These are phyloP conservation scores for Pocillopora grandis DNA, from an alignment of 92 coral and sea anemone species.

Conservation along the genomic window DNA sequence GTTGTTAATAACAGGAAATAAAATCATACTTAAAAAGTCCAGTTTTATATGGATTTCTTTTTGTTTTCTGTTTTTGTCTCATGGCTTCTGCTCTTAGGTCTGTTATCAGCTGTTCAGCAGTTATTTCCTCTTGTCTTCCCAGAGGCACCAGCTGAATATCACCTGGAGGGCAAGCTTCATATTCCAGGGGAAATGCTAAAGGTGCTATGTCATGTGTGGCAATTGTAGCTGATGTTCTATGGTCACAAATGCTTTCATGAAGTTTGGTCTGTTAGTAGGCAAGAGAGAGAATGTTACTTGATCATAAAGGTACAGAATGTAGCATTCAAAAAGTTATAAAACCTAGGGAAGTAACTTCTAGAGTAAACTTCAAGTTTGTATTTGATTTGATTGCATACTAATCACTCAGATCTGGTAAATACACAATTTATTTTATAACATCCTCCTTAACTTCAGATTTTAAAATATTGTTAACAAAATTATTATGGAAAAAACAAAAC, in stretches of 20 bases:
- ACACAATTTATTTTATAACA: too few species aligned
- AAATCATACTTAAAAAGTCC: conserved; percentile 86
- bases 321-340: too few species aligned
- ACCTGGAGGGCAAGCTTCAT: conserved; percentile 66
- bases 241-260: conserved; percentile 90
- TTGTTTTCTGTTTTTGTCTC: conserved; percentile 82
- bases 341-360: too few species aligned
- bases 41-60: conserved; percentile 82
- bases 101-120: conserved; percentile 79
- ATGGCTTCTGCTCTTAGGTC: conserved; percentile 81
- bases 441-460: too few species aligned
- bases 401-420: too few species aligned
- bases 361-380: too few species aligned
- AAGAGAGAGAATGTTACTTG: neutral
- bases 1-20: neutral
- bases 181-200: conserved; percentile 76
- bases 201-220: conserved; percentile 86
- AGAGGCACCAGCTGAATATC: conserved; percentile 76
- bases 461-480: too few species aligned
- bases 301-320: too few species aligned
- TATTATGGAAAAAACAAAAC: too few species aligned
- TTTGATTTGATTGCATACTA: too few species aligned
- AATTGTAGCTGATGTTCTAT: conserved; percentile 88
- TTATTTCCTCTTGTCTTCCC: conserved; percentile 74
- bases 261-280: conserved; percentile 76